Evolutionary conservation across 2,113 vertebrate genomes (phyloP).

Genomic region (Panurus biarmicus): DNA sequence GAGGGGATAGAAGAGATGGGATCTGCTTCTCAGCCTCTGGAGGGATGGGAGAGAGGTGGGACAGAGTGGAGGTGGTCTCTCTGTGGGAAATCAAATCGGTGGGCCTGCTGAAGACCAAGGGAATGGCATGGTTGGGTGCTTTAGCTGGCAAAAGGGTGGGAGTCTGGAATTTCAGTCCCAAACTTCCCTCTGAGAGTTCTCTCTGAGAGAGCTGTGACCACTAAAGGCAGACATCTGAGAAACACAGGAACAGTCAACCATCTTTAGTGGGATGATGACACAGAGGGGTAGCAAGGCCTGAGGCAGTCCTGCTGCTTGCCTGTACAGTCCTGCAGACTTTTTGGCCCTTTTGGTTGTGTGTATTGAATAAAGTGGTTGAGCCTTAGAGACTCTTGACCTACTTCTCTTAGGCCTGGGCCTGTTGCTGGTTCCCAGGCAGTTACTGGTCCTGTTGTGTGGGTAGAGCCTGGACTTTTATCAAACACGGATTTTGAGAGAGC

Average conservation of each 20-base stretch:
- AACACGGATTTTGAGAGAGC: not conserved
- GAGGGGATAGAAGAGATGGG: not conserved
- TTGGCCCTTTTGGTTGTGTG: not conserved
- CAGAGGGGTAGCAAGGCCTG: not conserved
- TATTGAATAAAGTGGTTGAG: not conserved
- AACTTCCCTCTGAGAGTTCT: not conserved
- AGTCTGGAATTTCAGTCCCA: not conserved
- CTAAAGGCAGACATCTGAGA: not conserved
- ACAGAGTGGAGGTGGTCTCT: not conserved
- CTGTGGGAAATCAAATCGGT: accelerated
- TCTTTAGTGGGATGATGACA: not conserved
- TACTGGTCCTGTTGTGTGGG: not conserved
- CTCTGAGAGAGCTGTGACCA: not conserved
- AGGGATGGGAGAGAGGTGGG: not conserved
- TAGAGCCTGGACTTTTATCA: not conserved
- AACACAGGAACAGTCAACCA: not conserved
- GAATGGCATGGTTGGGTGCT: not conserved
- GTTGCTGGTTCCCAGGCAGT: not conserved
- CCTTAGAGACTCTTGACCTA: not conserved
- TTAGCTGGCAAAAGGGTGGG: not conserved
- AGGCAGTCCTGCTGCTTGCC: not conserved
- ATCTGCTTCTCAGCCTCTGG: not conserved
- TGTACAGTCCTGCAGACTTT: not conserved
- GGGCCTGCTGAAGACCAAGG: not conserved
- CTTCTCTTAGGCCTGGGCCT: not conserved